A percentile compares a stretch with the other conserved stretches of the same genome.
Evolutionary conservation across 1,140 invertebrate species (phyloP).

Genomic region (Trachymyrmex septentrionalis): DNA sequence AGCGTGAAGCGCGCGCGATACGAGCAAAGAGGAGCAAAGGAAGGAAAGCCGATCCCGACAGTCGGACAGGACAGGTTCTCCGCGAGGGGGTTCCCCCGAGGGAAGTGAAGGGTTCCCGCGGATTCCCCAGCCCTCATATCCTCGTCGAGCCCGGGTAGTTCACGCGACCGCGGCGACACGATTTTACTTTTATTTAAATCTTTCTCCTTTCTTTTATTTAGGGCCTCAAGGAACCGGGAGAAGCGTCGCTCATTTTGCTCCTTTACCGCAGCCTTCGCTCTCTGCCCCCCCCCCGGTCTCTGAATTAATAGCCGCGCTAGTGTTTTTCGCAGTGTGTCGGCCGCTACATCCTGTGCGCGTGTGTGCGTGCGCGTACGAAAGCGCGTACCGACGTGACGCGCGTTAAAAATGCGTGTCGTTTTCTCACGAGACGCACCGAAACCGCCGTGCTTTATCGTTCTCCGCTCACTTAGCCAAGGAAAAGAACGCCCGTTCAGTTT

Average conservation of each 20-base stretch:
- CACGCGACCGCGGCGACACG: conserved; percentile 78
- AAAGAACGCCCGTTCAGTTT: background rate
- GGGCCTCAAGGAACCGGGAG: conserved; percentile 76
- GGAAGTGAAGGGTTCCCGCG: conserved; percentile 42
- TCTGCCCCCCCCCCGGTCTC: conserved; percentile 83
- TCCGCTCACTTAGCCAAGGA: background rate
- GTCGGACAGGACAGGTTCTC: conserved; percentile 55
- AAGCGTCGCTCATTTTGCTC: conserved; percentile 82
- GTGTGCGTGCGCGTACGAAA: conserved; percentile 58
- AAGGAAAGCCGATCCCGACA: conserved; percentile 57
- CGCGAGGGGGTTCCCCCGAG: conserved; percentile 24
- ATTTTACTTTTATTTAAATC: conserved; percentile 87
- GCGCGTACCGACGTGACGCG: conserved; percentile 56
- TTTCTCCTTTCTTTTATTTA: conserved; percentile 85
- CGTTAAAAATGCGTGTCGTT: conserved; percentile 72
- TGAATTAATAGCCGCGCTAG: conserved; percentile 84
- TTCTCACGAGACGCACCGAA: conserved; percentile 68
- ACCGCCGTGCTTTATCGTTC: conserved; percentile 67
- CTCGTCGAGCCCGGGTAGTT: conserved; percentile 54
- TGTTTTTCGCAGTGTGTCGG: conserved; percentile 79
- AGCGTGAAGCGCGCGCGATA: conserved; percentile 72
- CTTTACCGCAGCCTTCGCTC: conserved; percentile 79
- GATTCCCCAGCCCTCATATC: conserved; percentile 43
- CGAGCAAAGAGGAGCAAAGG: conserved; percentile 53
- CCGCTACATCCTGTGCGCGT: background rate